Evolutionary conservation across 2,797 vertebrate species (phyloP), one percentile per base, ranked within the genome.

Genomic region (Chiroxiphia lanceolata): DNA sequence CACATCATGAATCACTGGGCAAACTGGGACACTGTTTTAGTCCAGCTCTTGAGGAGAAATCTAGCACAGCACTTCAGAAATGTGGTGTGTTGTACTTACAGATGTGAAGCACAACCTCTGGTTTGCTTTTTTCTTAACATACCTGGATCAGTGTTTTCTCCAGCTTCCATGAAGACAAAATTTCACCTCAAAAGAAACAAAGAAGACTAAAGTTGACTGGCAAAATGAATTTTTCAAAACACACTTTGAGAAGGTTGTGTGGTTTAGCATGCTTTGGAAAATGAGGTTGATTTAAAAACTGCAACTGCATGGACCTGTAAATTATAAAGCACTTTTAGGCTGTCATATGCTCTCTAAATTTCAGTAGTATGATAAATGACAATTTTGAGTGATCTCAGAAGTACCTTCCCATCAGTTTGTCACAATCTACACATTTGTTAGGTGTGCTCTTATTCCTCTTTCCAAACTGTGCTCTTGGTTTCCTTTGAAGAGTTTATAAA

Each of bases 401-500:
- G 53, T 44, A 57, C 42, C 10, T 87, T 92, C 53, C 21, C 2
- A 5, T 84, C 57, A 94, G 15, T 90, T 88, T 93, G 42, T 69
- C 76, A 57, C 51, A 64, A n/a, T 64, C 47, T 82, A 26, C 34
- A 36, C 69, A 13, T 87, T 63, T 70, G 10, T 79, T 87, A 89
- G 67, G 53, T 90, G 59, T 87, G 33, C 53, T 79, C 25, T 81
- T 86, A 50, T 3, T 83, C 27, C 27, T 86, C 34, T 65, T 79
- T 79, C 42, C 38, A 79, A 89, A 80, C 45, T 29, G 0, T 56
- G 33, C 57, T 79, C 45, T 92, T 87, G 25, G 16, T 77, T 91
- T 94, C 47, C 68, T 83, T 84, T 90, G 91, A 72, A 54, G 68
- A 64, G 38, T 74, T 86, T 79, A 74, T 90, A 87, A 87, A 92